Percentiles rank a stretch among this genome's conserved stretches.
Conservation (phyloP, 2,113 vertebrate species). For the Sander lucioperca region DNA sequence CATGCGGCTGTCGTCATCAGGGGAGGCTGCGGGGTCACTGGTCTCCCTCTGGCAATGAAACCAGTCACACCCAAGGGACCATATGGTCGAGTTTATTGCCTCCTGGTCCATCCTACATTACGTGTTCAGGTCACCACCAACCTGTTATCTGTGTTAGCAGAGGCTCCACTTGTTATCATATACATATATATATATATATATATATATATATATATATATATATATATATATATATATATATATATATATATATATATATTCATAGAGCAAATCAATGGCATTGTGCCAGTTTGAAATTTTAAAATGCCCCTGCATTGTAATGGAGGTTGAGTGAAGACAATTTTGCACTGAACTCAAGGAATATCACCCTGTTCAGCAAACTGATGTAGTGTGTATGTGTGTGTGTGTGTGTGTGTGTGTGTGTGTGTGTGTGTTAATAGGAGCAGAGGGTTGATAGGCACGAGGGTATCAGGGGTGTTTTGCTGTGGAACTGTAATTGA, state of each 20-base stretch:
- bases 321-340: slow-evolving; percentile 18
- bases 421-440: slow-evolving; percentile 51
- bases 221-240: too few species aligned
- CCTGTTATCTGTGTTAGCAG: slow-evolving; percentile 72
- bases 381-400: slow-evolving; percentile 23
- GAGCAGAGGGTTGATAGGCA: slow-evolving; percentile 69
- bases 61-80: slow-evolving; percentile 73
- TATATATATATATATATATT: too few species aligned
- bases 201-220: too few species aligned
- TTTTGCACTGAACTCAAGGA: slow-evolving; percentile 51
- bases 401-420: slow-evolving; percentile 20
- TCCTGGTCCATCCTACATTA: slow-evolving; percentile 55
- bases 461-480: slow-evolving; percentile 69
- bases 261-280: slow-evolving; percentile 46
- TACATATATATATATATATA: too few species aligned
- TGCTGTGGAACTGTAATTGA: slow-evolving; percentile 80
- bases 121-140: slow-evolving; percentile 64
- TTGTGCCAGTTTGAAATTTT: slow-evolving; percentile 48
- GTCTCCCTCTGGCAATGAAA: slow-evolving; percentile 71
- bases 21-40: slow-evolving; percentile 76
- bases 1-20: slow-evolving; percentile 81
- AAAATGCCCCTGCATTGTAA: slow-evolving; percentile 38
- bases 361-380: slow-evolving; percentile 62
- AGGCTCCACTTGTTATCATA: slow-evolving; percentile 61
- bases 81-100: slow-evolving; percentile 64